Evolutionary conservation across 2,113 vertebrate species (phyloP).

Genomic region (Athene cunicularia): DNA sequence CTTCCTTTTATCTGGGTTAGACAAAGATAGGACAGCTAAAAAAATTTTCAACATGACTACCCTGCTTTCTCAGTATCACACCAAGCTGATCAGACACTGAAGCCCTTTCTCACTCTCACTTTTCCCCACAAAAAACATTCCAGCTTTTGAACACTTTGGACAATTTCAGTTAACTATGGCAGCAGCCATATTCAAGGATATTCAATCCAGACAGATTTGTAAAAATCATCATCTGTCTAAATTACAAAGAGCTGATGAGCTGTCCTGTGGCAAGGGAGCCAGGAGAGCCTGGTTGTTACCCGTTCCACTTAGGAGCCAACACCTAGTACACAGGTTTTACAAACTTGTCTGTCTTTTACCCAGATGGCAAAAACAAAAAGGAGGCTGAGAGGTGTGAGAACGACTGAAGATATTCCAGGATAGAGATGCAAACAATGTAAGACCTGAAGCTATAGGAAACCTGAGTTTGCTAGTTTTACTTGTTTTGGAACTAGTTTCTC

Average conservation of each 20-base stretch:
- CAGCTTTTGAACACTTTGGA: not conserved
- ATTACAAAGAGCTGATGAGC: not conserved
- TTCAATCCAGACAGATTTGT: not conserved
- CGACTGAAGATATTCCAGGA: not conserved
- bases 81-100: not conserved
- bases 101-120: not conserved
- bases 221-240: not conserved
- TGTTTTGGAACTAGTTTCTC: not conserved
- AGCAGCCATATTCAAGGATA: not conserved
- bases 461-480: conserved; percentile 38
- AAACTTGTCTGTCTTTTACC: not conserved
- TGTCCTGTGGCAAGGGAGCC: not conserved
- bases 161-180: not conserved
- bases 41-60: not conserved
- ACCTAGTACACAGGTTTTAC: not conserved
- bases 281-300: not conserved
- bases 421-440: not conserved
- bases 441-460: not conserved
- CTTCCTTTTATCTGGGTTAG: conserved; percentile 17
- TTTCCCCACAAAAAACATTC: not conserved
- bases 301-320: not conserved
- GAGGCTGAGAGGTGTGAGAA: not conserved
- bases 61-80: not conserved
- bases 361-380: not conserved
- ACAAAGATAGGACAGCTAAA: conserved; percentile 34